These are phyloP conservation scores for Meiosimyza decipiens DNA, from an alignment of 2,888 invertebrate species.

Conservation along the genomic window DNA sequence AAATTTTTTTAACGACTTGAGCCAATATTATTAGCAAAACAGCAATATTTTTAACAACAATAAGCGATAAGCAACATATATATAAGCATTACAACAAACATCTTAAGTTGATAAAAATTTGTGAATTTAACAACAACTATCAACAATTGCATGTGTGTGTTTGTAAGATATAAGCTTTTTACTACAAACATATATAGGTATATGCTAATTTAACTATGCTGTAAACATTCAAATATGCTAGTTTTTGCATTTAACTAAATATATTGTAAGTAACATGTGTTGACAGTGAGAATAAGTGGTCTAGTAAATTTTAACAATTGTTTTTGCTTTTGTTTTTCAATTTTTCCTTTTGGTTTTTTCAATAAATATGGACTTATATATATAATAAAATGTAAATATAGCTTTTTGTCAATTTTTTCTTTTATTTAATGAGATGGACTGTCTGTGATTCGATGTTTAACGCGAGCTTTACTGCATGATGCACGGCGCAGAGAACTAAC, in stretches of 20 bases:
- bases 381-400: conserved; percentile 5
- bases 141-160: conserved; percentile 3
- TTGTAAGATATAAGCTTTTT: background rate
- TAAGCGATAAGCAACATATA: background rate
- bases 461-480: conserved; percentile 67
- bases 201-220: background rate
- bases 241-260: conserved; percentile 5
- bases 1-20: background rate
- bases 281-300: conserved; percentile 20
- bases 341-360: conserved; percentile 9
- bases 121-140: background rate
- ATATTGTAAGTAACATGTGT: conserved; percentile 15
- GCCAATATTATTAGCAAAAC: background rate
- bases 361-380: background rate
- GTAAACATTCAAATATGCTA: background rate
- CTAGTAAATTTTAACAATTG: conserved; percentile 13
- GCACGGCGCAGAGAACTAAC: conserved; percentile 66
- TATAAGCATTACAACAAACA: background rate
- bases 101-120: background rate
- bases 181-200: background rate
- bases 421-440: conserved; percentile 64
- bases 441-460: conserved; percentile 66
- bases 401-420: conserved; percentile 3
- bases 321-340: conserved; percentile 20
- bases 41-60: background rate